Conservation (phyloP, 2,113 vertebrate genomes). For the Neodontobutis hainanensis region DNA sequence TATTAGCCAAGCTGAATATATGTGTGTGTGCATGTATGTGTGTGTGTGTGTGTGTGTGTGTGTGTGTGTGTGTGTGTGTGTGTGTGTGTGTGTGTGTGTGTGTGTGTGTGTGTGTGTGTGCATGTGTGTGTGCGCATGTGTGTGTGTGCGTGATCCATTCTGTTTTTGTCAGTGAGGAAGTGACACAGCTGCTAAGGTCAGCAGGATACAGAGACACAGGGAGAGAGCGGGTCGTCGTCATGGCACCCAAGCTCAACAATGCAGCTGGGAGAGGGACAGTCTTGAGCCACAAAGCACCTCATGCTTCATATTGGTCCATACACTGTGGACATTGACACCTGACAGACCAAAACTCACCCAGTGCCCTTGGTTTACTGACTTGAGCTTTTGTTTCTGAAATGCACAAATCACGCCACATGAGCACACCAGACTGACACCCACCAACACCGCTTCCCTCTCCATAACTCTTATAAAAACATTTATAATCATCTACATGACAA, state of each 20-base stretch:
- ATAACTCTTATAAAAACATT: slow-evolving; percentile 70
- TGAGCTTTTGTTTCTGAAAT: slow-evolving; percentile 44
- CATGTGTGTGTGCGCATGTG: background rate
- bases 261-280: slow-evolving; percentile 38
- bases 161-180: slow-evolving; percentile 75
- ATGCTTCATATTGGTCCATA: slow-evolving; percentile 23
- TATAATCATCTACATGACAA: slow-evolving; percentile 80
- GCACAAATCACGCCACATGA: slow-evolving; percentile 62
- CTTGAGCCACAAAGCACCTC: slow-evolving; percentile 42
- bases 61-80: too few species aligned
- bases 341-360: slow-evolving; percentile 42
- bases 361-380: slow-evolving; percentile 21
- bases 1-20: too few species aligned
- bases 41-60: too few species aligned
- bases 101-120: too few species aligned
- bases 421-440: slow-evolving; percentile 36
- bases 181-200: slow-evolving; percentile 81
- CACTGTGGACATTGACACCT: slow-evolving; percentile 56
- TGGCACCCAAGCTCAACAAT: slow-evolving; percentile 63
- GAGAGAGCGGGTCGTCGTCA: slow-evolving; percentile 70
- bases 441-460: slow-evolving; percentile 43
- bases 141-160: slow-evolving; percentile 55
- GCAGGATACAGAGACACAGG: slow-evolving; percentile 60
- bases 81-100: too few species aligned
- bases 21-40: too few species aligned